phyloP scores from a whole-genome alignment of 2,888 invertebrate genomes.

The Athalia circularis region DNA sequence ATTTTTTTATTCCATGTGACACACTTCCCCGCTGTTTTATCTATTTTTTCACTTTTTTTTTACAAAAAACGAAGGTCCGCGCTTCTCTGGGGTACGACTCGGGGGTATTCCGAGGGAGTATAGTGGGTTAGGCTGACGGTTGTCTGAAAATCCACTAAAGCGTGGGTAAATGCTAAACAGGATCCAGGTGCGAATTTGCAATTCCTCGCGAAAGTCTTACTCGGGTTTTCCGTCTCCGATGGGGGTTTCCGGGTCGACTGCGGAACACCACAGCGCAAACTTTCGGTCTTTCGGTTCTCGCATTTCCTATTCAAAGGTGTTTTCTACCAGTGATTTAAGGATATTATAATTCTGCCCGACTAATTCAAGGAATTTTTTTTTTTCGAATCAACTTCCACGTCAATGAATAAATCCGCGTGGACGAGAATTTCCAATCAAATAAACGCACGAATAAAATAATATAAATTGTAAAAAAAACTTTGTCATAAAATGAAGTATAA shows the following conservation, averaged over 20 bases:
- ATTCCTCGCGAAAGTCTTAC: slow-evolving; percentile 36
- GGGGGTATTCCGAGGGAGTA: slow-evolving; percentile 13
- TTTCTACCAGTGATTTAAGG: slow-evolving; percentile 14
- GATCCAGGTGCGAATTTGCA: slow-evolving; percentile 44
- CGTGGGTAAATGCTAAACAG: slow-evolving; percentile 44
- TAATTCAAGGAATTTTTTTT: slow-evolving; percentile 6
- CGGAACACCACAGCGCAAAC: neutral
- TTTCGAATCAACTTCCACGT: neutral
- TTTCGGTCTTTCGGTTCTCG: slow-evolving; percentile 12
- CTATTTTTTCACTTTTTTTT: neutral
- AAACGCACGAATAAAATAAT: neutral
- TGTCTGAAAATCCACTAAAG: slow-evolving; percentile 41
- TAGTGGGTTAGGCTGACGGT: slow-evolving; percentile 31
- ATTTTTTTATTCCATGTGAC: no score
- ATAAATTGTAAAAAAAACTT: slow-evolving; percentile 1
- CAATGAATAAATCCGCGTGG: neutral
- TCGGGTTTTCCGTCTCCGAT: slow-evolving; percentile 23
- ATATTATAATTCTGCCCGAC: slow-evolving; percentile 19
- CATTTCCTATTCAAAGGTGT: slow-evolving; percentile 29
- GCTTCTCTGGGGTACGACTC: slow-evolving; percentile 2
- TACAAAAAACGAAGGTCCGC: slow-evolving; percentile 4
- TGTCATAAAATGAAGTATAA: neutral
- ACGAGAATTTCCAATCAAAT: neutral
- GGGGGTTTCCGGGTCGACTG: slow-evolving; percentile 20
- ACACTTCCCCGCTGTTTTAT: no score